These are phyloP conservation scores for Hyla sarda DNA, from an alignment of 2,113 vertebrate genomes.

Conservation along the genomic window DNA sequence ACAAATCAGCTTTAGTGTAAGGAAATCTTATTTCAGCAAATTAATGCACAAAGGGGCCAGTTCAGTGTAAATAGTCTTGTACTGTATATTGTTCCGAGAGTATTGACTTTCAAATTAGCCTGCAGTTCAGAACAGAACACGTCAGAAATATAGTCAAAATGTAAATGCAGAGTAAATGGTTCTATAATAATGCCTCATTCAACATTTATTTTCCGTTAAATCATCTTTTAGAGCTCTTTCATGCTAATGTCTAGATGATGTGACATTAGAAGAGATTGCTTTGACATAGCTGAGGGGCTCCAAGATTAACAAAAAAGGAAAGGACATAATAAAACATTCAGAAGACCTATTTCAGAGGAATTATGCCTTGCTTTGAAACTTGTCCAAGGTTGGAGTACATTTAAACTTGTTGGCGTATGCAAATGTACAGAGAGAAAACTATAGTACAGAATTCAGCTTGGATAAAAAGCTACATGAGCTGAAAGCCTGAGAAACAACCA, in stretches of 20 bases:
- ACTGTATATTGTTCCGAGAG: constrained; percentile 69
- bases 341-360: constrained; percentile 99
- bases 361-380: constrained; percentile 97
- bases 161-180: constrained; percentile 79
- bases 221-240: constrained; percentile 93
- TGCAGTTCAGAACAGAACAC: constrained; percentile 68
- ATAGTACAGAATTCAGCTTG: constrained; percentile 83
- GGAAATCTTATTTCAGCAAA: constrained; percentile 71
- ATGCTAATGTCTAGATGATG: constrained; percentile 97
- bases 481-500: constrained; percentile 59
- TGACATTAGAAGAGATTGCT: constrained; percentile 98
- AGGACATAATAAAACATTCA: constrained; percentile 98
- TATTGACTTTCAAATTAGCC: constrained; percentile 77
- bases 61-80: constrained; percentile 71
- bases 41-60: constrained; percentile 67
- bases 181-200: constrained; percentile 82
- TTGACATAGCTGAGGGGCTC: constrained; percentile 94
- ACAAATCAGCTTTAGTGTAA: constrained; percentile 68
- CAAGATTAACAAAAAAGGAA: constrained; percentile 97
- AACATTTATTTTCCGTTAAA: constrained; percentile 88
- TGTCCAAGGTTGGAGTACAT: constrained; percentile 97
- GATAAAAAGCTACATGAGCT: constrained; percentile 76
- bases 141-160: constrained; percentile 76
- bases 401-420: constrained; percentile 98
- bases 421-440: constrained; percentile 84